Percentiles rank a stretch among this genome's conserved stretches.
Evolutionary conservation across 2,797 vertebrate genomes (phyloP).

Genomic region (Hydrophis major): DNA sequence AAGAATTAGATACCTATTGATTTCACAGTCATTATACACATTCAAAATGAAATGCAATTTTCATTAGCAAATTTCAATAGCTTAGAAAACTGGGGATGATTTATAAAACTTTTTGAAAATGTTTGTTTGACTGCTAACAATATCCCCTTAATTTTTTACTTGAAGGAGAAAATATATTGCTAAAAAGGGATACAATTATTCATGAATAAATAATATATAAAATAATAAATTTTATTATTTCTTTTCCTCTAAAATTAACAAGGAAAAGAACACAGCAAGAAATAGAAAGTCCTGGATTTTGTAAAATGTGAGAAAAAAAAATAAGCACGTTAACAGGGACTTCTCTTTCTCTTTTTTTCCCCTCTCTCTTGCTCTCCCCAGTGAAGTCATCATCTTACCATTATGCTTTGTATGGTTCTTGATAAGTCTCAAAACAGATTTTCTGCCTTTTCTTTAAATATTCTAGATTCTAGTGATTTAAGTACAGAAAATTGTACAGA

Average conservation of each 20-base stretch:
- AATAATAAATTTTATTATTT: neutral
- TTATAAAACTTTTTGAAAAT: neutral
- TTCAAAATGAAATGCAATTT: neutral
- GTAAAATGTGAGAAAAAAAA: neutral
- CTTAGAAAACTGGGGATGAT: neutral
- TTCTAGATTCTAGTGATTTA: neutral
- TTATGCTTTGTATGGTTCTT: neutral
- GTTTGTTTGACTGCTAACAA: neutral
- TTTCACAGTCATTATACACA: neutral
- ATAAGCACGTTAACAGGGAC: neutral
- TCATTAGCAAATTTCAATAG: neutral
- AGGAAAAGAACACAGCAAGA: neutral
- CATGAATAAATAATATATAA: neutral
- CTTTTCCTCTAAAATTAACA: neutral
- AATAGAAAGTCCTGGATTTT: neutral
- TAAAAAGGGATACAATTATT: neutral
- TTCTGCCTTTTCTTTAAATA: neutral
- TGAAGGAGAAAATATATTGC: neutral
- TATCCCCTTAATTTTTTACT: neutral
- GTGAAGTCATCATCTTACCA: neutral
- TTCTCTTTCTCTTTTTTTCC: neutral
- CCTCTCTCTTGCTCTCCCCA: neutral
- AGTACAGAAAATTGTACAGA: neutral
- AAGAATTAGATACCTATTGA: neutral
- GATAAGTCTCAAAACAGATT: neutral